phyloP scores from a whole-genome alignment of 2,113 vertebrate genomes.

The Notothenia coriiceps region DNA sequence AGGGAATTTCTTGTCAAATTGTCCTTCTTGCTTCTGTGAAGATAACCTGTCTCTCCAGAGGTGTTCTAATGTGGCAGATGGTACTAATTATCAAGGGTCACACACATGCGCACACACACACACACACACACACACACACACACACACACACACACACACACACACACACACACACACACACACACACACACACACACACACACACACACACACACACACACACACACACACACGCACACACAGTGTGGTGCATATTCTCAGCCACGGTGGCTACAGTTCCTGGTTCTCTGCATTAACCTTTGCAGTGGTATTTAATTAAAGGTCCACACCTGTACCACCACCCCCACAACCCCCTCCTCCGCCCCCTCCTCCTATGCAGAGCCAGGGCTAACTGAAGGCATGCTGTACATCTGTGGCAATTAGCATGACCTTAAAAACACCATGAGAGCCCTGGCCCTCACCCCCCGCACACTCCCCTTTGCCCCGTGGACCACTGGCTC shows the following conservation, averaged over 20 bases:
- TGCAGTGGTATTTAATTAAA: conserved; percentile 87
- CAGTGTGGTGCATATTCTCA: conserved; percentile 58
- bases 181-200: not conserved
- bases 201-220: not conserved
- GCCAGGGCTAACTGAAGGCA: conserved; percentile 69
- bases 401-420: conserved; percentile 77
- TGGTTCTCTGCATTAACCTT: conserved; percentile 83
- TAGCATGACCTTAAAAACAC: conserved; percentile 86
- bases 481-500: conserved; percentile 60
- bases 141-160: too few relatives aligned
- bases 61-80: conserved; percentile 76
- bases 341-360: conserved; percentile 47
- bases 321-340: conserved; percentile 81
- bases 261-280: conserved; percentile 62
- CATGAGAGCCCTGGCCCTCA: conserved; percentile 55
- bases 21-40: conserved; percentile 59
- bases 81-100: conserved; percentile 78
- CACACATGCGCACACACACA: conserved; percentile 36
- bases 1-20: conserved; percentile 37
- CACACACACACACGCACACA: conserved; percentile 25
- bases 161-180: conserved; percentile 8
- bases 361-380: conserved; percentile 50
- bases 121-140: not conserved
- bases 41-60: conserved; percentile 72
- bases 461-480: conserved; percentile 48